Evolutionary conservation across 1,140 invertebrate genomes (phyloP), one percentile per base, ranked within the genome.

Genomic region (Papilio polytes): DNA sequence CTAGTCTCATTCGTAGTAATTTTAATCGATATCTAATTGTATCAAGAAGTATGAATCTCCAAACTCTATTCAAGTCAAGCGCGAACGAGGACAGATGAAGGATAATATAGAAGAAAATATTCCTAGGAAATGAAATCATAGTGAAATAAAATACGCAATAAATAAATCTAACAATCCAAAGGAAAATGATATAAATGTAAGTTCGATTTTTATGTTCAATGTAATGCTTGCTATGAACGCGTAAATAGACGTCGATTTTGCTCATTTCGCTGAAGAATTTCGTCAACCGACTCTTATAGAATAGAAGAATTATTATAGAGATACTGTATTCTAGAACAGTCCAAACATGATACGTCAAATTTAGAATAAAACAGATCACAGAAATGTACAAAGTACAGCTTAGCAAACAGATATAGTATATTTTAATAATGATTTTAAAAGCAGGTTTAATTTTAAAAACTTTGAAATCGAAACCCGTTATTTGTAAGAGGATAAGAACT

Each of bases 41-140:
- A 53, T 93, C 88, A 4, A 92, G 87, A 7, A 93, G 59, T 15
- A 88, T 80, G 53, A 89, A 92, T 12, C 93, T 85, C 91, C 91
- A 94, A 3, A 93, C 87, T 81, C 92, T 77, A 80, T 89, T 92
- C 15, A 92, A 51, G 83, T 94, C 92, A 36, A 94, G 83, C 51
- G 89, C 87, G 9, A 93, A 81, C 6, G 89, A 80, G 0, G 90
- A 88, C 12, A 90, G 87, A 13, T 87, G 83, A 78, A 87, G 88
- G 2, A 94, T 81, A 7, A 88, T 20, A 79, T 85, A 94, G 8
- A 85, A 80, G 18, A 74, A 36, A 0, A 93, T 80, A 53, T 85
- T 56, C 15, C 81, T 78, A 44, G 85, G 90, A 80, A 90, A 93
- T 0, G 41, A 4, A 79, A 87, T 85, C 6, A 53, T 80, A 9